A percentile compares a stretch with the other conserved stretches of the same genome.
phyloP scores from a whole-genome alignment of 2,888 invertebrate genomes.

The Heterodera filipjevi region DNA sequence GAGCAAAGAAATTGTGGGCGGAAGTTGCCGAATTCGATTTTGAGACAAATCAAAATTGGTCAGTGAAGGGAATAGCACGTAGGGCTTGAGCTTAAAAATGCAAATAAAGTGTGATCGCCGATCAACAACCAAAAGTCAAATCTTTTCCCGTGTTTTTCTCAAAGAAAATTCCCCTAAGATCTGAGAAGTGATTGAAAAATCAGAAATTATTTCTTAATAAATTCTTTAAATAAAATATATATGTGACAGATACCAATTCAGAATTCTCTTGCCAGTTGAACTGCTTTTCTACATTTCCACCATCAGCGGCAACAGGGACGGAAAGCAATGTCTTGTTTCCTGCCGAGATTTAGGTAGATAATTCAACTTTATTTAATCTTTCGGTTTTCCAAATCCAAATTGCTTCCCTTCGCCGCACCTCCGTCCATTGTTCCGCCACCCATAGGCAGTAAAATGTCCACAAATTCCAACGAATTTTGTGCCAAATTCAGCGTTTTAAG shows the following conservation, averaged over 20 bases:
- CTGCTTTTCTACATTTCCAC: conserved; percentile 22
- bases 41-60: conserved; percentile 92
- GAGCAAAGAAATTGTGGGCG: conserved; percentile 79
- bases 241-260: conserved; percentile 29
- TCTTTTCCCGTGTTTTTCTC: too few species aligned
- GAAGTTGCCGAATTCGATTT: conserved; percentile 80
- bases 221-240: too few species aligned
- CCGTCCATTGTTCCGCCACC: conserved; percentile 28
- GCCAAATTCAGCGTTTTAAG: conserved; percentile 82
- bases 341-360: too few species aligned
- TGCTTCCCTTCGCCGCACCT: not conserved
- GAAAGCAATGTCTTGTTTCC: conserved; percentile 12
- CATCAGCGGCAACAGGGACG: not conserved
- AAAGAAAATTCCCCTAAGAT: too few species aligned
- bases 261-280: conserved; percentile 32
- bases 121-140: not conserved
- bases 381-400: too few species aligned
- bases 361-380: not conserved
- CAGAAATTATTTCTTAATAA: too few species aligned
- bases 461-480: conserved; percentile 33
- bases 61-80: conserved; percentile 84
- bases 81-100: conserved; percentile 37
- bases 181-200: too few species aligned
- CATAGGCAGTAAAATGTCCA: conserved; percentile 42
- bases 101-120: not conserved